Evolutionary conservation across 2,888 invertebrate species (phyloP).

Genomic region (Nemotelus nigrinus): DNA sequence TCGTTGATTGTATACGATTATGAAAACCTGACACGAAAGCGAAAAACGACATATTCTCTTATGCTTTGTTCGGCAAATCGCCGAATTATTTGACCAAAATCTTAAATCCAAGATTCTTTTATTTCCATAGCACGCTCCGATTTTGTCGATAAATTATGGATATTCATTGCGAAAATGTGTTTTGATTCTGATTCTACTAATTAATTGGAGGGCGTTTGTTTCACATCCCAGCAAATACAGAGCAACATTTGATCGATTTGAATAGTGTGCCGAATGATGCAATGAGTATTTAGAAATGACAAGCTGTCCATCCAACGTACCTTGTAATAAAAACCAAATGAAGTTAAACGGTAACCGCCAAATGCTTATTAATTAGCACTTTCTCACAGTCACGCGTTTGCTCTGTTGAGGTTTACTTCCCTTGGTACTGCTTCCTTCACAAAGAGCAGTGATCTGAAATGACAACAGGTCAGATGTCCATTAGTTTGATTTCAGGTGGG

Average conservation of each 20-base stretch:
- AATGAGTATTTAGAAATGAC: too few species aligned
- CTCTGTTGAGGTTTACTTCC: background rate
- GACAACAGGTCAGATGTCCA: constrained; percentile 47
- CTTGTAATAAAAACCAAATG: too few species aligned
- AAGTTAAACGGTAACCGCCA: background rate
- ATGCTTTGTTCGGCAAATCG: constrained; percentile 40
- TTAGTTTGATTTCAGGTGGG: constrained; percentile 51
- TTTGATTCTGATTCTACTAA: too few species aligned
- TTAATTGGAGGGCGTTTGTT: too few species aligned
- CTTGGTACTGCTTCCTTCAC: background rate
- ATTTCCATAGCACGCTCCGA: constrained; percentile 8
- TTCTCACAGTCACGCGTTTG: background rate
- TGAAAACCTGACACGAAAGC: constrained; percentile 41
- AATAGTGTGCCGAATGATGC: too few species aligned
- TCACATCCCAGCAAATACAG: too few species aligned
- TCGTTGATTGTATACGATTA: constrained; percentile 46
- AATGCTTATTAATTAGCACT: constrained; percentile 13
- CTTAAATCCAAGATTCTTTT: constrained; percentile 45
- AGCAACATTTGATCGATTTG: too few species aligned
- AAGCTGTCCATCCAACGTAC: too few species aligned
- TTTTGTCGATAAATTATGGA: background rate
- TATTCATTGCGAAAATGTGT: too few species aligned
- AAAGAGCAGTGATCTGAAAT: constrained; percentile 18
- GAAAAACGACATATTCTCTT: constrained; percentile 15
- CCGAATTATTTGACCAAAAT: constrained; percentile 37